Evolutionary conservation across 2,888 invertebrate species (phyloP).

Genomic region (Tetanocera ferruginea): DNA sequence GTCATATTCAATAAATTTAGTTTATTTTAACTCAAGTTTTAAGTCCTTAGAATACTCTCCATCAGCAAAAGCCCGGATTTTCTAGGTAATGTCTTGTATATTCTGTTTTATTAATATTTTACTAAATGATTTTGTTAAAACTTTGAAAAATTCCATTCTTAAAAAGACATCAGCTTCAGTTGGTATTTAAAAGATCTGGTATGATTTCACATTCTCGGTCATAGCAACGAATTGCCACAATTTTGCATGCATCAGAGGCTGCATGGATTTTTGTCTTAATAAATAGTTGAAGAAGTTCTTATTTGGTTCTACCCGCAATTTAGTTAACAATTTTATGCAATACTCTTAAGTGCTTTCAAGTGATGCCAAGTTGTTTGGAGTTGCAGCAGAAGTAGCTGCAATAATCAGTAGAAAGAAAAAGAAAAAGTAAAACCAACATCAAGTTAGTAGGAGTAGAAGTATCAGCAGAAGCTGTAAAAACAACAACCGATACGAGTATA

Average conservation of each 20-base stretch:
- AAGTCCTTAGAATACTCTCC: too few relatives aligned
- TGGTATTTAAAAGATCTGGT: not conserved
- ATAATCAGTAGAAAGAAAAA: not conserved
- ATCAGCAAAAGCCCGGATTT: too few relatives aligned
- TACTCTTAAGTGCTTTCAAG: slow-evolving; percentile 41
- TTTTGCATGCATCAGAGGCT: not conserved
- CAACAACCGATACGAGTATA: not conserved
- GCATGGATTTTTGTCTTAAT: too few relatives aligned
- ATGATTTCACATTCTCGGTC: not conserved
- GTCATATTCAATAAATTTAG: too few relatives aligned
- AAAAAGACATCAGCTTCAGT: not conserved
- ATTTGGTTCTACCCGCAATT: slow-evolving; percentile 41
- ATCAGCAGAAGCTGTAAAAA: not conserved
- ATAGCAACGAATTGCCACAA: not conserved
- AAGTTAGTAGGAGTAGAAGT: too few relatives aligned
- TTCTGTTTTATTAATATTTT: too few relatives aligned
- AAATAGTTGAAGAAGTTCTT: slow-evolving; percentile 6
- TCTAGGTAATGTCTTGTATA: too few relatives aligned
- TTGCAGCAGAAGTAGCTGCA: not conserved
- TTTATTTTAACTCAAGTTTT: too few relatives aligned
- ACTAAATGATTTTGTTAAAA: too few relatives aligned
- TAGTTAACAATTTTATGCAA: slow-evolving; percentile 47
- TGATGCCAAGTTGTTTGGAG: slow-evolving; percentile 4
- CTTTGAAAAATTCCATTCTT: too few relatives aligned
- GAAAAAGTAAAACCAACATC: not conserved